Evolutionary conservation across 2,797 vertebrate genomes (phyloP).

Genomic region (Otolemur crassicaudatus): DNA sequence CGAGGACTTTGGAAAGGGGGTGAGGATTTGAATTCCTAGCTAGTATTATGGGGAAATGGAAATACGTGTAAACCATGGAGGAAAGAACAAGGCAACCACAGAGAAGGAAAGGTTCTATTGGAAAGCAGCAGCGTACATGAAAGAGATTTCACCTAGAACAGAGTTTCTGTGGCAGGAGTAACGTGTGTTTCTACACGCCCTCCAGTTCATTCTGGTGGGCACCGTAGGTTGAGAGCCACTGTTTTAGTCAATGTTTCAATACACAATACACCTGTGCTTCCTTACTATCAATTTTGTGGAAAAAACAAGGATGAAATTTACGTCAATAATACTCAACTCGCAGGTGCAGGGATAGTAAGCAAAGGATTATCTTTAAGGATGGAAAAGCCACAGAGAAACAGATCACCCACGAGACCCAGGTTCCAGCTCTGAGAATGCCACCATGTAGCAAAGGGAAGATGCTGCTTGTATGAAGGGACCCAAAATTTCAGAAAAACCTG

Average conservation of each 20-base stretch:
- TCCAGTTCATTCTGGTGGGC: neutral
- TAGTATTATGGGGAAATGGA: neutral
- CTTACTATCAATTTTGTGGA: neutral
- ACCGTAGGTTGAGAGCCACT: neutral
- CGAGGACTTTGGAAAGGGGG: neutral
- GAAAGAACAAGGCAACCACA: neutral
- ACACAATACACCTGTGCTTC: constrained; percentile 67
- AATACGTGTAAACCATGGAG: neutral
- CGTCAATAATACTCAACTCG: constrained; percentile 39
- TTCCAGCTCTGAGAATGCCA: neutral
- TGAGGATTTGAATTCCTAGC: neutral
- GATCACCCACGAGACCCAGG: neutral
- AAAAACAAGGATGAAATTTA: constrained; percentile 3
- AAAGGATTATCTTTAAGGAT: constrained; percentile 18
- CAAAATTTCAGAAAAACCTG: neutral
- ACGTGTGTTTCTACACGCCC: neutral
- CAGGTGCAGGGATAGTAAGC: constrained; percentile 20
- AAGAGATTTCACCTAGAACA: neutral
- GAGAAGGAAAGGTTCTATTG: neutral
- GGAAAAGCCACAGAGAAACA: neutral
- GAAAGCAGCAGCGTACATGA: neutral
- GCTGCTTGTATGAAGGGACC: neutral
- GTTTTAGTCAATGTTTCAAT: neutral
- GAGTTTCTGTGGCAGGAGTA: neutral
- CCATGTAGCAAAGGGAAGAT: neutral